phyloP scores from a whole-genome alignment of 2,113 vertebrate species.

The Anarrhichthys ocellatus region DNA sequence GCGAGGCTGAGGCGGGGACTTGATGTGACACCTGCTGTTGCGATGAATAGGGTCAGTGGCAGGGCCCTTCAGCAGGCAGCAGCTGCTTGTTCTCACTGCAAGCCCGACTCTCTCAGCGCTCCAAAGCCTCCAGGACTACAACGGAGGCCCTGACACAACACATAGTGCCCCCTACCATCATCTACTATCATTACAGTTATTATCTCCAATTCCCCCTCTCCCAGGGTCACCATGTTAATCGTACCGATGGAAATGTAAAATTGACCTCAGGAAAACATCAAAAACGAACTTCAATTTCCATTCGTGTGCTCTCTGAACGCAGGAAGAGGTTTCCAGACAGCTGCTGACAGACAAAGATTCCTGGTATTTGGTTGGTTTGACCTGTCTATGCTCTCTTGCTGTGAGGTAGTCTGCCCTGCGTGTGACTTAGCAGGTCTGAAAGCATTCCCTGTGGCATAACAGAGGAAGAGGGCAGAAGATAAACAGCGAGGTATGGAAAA shows the following conservation, averaged over 20 bases:
- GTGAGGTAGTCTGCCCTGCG: slow-evolving; percentile 77
- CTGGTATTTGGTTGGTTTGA: slow-evolving; percentile 77
- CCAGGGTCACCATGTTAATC: slow-evolving; percentile 61
- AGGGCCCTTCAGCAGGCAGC: slow-evolving; percentile 80
- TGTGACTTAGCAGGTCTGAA: slow-evolving; percentile 76
- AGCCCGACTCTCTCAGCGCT: slow-evolving; percentile 59
- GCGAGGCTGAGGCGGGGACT: slow-evolving; percentile 68
- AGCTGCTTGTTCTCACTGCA: slow-evolving; percentile 84
- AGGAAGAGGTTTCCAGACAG: slow-evolving; percentile 77
- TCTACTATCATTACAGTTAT: slow-evolving; percentile 73
- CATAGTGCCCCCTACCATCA: slow-evolving; percentile 71
- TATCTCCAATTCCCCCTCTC: slow-evolving; percentile 46
- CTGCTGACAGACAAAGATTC: slow-evolving; percentile 78
- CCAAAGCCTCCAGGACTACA: slow-evolving; percentile 48
- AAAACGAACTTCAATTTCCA: slow-evolving; percentile 73
- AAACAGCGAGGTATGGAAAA: slow-evolving; percentile 65
- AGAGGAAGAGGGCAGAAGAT: slow-evolving; percentile 66
- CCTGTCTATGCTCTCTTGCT: slow-evolving; percentile 81
- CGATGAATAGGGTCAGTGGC: slow-evolving; percentile 84
- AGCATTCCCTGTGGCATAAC: slow-evolving; percentile 75
- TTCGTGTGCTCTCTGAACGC: slow-evolving; percentile 50
- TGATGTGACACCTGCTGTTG: slow-evolving; percentile 84
- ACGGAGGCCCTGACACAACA: slow-evolving; percentile 54
- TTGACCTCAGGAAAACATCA: slow-evolving; percentile 70
- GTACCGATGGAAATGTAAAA: slow-evolving; percentile 69